Evolutionary conservation across 2,113 vertebrate genomes (phyloP), one percentile per base, ranked within the genome.

Genomic region (Perca flavescens): DNA sequence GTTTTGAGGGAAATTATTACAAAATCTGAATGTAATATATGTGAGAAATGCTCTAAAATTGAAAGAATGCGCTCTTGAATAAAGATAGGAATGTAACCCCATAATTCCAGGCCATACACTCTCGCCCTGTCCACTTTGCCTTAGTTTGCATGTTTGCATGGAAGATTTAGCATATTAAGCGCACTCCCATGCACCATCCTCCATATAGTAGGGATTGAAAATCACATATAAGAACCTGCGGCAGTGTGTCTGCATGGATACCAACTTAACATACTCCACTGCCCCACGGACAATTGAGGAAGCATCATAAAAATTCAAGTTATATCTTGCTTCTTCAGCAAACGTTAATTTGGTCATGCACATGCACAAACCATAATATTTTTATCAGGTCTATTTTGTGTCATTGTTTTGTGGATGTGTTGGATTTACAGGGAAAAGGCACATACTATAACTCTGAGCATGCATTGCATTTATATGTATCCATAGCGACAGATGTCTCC

Each of bases 211-310:
- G 8, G n/a, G 50, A 64, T 31, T 43, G 52, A 16, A 77, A 40
- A 71, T 53, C 6, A 11, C 54, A 56, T 19, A 19, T 77, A 77
- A 77, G 63, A 80, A 34, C 19, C 43, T 19, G 56, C 1, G 4
- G 47, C 56, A 63, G 40, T 17, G 8, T 52, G 15, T 63, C 49
- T 65, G 61, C 50, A 54, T 2, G 3, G 1, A 73, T 12, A 19
- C 34, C 0, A 19, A 68, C 43, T 16, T 7, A 34, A 56, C 52
- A 47, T 12, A 60, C 40, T 68, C 22, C 54, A 68, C 17, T 11
- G 15, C 8, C 22, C 13, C 28, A 25, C 2, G 17, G 11, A 50
- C 6, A 69, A 31, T 46, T 1, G 7, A 68, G 14, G 21, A 57
- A 80, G 50, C n/a, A 62, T 17, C 40, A 40, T 43, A 31, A 13